Evolutionary conservation across 64 coral and sea anemone genomes (phyloP), one percentile per base, ranked within the genome.

Genomic region (Stylophora pistillata): DNA sequence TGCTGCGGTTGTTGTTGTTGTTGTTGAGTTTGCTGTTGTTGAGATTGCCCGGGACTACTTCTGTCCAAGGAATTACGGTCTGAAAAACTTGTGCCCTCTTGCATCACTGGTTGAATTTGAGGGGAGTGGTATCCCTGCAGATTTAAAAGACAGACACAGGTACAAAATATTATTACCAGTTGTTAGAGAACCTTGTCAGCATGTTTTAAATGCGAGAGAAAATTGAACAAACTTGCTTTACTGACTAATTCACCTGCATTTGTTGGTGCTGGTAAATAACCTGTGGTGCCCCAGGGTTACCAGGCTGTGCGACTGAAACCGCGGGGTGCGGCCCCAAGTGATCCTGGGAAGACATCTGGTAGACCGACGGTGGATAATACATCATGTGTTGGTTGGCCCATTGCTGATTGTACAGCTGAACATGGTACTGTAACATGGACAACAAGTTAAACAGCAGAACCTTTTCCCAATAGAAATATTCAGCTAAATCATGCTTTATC

Each of bases 51-150:
- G 11, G 72, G 80, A 69, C 80, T 84, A 21, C 31, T 84, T 23
- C 80, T 69, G 30, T 84, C 80, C 30, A 84, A 15, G 11, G 80
- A 68, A 32, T 69, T 91, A 2, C 90, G 90, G 9, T 91, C 90
- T 25, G 81, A 32, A 34, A 66, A 77, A 21, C 82, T 75, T 58
- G 73, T 31, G 58, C 86, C 56, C 13, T 91, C 90, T 78, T 86
- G 81, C 57, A 74, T 34, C 33, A 75, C 74, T 70, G 30, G 80
- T 20, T 58, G 60, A 13, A 76, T 64, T 53, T 82, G 73, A 52
- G 73, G 10, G 10, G 71, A 58, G 59, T 89, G 74, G 53, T 78
- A 77, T 15, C 16, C n/a, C 72, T 77, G 34, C 10, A 78, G 10
- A 33, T 13, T 61, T 17, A 15, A 81, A 64, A 12, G 12, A 75